phyloP scores from a whole-genome alignment of 2,113 vertebrate species.

The Rhinolophus ferrumequinum region DNA sequence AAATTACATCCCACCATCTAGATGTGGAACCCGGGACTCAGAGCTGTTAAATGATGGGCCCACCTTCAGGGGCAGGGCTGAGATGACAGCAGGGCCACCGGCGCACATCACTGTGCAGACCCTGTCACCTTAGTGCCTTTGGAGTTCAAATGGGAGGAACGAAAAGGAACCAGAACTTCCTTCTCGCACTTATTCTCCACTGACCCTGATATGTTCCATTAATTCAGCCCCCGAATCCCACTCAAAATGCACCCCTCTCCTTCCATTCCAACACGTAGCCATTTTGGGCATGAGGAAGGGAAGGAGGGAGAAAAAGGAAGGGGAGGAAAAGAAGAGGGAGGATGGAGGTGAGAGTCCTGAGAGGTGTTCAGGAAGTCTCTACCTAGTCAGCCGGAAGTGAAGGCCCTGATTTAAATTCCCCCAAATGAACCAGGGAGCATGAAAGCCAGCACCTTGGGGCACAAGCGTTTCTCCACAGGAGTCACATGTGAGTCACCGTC shows the following conservation, averaged over 20 bases:
- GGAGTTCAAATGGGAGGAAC: background rate
- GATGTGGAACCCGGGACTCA: background rate
- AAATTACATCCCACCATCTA: background rate
- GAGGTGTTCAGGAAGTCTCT: background rate
- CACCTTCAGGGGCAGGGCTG: background rate
- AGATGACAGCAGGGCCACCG: background rate
- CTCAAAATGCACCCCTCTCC: background rate
- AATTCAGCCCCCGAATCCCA: background rate
- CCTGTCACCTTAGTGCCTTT: background rate
- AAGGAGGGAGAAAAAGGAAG: background rate
- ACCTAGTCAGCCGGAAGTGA: background rate
- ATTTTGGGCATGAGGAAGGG: background rate
- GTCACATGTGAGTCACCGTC: background rate
- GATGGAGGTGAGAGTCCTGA: background rate
- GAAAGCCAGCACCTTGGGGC: background rate
- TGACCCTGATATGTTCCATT: background rate
- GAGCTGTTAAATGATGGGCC: background rate
- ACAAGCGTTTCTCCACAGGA: rapidly evolving
- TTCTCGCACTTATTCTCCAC: background rate
- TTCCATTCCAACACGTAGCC: background rate
- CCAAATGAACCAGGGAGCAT: background rate
- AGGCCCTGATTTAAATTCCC: background rate
- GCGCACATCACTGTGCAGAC: background rate
- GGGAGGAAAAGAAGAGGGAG: background rate
- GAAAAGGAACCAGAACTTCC: background rate